A percentile compares a stretch with the other conserved stretches of the same genome.
Conservation (phyloP, 2,888 invertebrate genomes). For the Ceriagrion tenellum region DNA sequence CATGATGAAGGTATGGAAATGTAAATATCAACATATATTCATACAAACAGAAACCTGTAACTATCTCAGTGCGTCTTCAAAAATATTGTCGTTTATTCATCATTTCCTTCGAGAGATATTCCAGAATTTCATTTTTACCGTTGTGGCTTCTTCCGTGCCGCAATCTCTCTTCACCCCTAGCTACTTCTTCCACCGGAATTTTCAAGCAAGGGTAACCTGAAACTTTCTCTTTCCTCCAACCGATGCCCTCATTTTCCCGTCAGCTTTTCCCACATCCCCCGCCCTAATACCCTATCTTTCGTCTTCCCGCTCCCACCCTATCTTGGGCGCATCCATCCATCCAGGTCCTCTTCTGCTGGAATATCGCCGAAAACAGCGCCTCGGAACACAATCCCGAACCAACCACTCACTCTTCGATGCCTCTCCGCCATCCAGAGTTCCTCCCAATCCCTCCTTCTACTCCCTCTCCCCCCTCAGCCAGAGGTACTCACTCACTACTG, state of each 20-base stretch:
- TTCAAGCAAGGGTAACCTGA: not conserved
- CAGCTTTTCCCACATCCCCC: not conserved
- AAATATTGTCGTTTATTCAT: too few species aligned
- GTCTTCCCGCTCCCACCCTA: not conserved
- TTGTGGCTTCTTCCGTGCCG: too few species aligned
- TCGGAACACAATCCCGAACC: not conserved
- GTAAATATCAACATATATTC: too few species aligned
- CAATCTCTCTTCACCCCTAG: not conserved
- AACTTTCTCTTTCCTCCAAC: not conserved
- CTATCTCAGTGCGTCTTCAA: too few species aligned
- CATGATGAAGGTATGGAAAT: too few species aligned
- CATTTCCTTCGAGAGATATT: too few species aligned
- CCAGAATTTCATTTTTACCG: too few species aligned
- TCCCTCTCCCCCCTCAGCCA: not conserved
- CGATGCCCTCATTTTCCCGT: not conserved
- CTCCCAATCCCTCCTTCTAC: not conserved
- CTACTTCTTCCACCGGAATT: not conserved
- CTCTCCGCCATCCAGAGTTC: not conserved
- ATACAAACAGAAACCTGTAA: too few species aligned
- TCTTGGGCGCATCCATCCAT: not conserved
- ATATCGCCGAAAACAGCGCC: conserved; percentile 5
- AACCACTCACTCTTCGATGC: not conserved
- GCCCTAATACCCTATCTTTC: not conserved
- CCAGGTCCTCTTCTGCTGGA: not conserved
- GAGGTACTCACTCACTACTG: too few species aligned